phyloP scores from a whole-genome alignment of 2,888 invertebrate genomes.

The Hypolimnas misippus region DNA sequence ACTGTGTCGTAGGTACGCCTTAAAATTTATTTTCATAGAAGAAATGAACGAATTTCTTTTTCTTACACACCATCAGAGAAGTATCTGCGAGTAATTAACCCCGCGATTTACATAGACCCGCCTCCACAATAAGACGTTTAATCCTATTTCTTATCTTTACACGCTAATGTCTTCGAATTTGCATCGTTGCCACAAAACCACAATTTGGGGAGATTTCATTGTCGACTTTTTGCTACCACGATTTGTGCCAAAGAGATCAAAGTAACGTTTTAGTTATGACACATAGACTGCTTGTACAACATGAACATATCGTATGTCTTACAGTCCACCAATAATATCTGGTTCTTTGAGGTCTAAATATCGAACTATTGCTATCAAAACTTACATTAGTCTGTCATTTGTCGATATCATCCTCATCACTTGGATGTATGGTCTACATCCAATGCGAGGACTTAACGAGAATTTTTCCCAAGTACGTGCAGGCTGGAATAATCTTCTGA shows the following conservation, averaged over 20 bases:
- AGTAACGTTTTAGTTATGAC: neutral
- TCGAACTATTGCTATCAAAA: too few species aligned
- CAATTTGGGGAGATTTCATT: slow-evolving; percentile 38
- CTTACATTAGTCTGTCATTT: too few species aligned
- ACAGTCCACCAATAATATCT: too few species aligned
- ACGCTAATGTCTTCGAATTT: slow-evolving; percentile 78
- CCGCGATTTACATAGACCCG: slow-evolving; percentile 37
- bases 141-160: slow-evolving; percentile 78
- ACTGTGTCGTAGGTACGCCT: too few species aligned
- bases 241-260: neutral
- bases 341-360: too few species aligned
- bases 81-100: slow-evolving; percentile 37
- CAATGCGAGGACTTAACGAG: too few species aligned
- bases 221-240: neutral
- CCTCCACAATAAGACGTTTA: slow-evolving; percentile 62
- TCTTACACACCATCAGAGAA: slow-evolving; percentile 1
- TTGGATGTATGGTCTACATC: too few species aligned
- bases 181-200: slow-evolving; percentile 68
- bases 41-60: neutral
- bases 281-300: too few species aligned
- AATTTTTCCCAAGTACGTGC: too few species aligned
- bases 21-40: neutral
- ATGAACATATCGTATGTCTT: too few species aligned
- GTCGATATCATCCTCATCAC: too few species aligned
- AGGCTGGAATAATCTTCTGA: too few species aligned